Evolutionary conservation across 2,888 invertebrate species (phyloP), one percentile per base, ranked within the genome.

Genomic region (Flabesymbios commensalis): DNA sequence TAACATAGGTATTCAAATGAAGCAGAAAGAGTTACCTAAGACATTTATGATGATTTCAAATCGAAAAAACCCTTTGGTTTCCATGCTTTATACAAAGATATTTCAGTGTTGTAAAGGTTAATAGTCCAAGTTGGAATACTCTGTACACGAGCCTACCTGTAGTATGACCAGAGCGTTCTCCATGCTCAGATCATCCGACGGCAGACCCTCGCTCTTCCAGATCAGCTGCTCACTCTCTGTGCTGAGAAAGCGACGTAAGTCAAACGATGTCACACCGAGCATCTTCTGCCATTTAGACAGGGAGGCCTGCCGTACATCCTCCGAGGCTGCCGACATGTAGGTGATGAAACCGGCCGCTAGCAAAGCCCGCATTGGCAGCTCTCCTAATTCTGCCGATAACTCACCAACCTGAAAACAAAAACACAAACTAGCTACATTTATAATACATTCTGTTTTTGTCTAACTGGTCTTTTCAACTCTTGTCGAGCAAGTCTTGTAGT

Each of bases 141-240:
- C n/a, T n/a, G n/a, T n/a, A n/a, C n/a, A n/a, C n/a, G n/a, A n/a
- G n/a, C n/a, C n/a, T 57, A 90, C 91, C 85, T 90, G 88, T 70
- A 90, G 86, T 65, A 93, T 88, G 48, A 91, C 87, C 17, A 91
- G 86, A 4, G 90, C 92, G 81, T 93, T 94, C 83, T 93, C 91
- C 53, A 90, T 83, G 3, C 91, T 90, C 10, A 91, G 85, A 59
- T 87, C 87, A 80, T 93, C 92, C 0, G 89, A 87, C 0, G 93
- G 90, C 4, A 95, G 84, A 0, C 94, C 93, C 76, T 93, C 90
- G 0, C 89, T 87, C 77, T 91, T 90, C 94, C 94, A 95, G 69
- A 89, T 88, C 52, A 94, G 82, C 74, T 90, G 89, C 72, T 92
- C 91, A 63, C 89, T 86, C 82, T 92, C 91, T 0, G 87, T 86